Evolutionary conservation across 64 coral and sea anemone genomes (phyloP).

Genomic region (Platygyra sinensis): DNA sequence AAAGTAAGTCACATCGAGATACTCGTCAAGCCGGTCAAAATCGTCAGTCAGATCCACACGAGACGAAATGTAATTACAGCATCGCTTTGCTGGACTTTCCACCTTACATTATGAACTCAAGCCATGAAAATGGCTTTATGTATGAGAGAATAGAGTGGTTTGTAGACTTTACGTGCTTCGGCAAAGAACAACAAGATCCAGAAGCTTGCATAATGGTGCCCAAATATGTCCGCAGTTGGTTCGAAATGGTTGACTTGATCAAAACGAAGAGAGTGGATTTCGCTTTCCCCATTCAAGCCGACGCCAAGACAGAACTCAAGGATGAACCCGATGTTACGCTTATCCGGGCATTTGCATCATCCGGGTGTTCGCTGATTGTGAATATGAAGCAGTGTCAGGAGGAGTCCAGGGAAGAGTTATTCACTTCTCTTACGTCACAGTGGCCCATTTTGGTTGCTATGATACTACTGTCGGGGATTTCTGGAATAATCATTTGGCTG

Average conservation of each 20-base stretch:
- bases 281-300: conserved; percentile 1
- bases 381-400: conserved; percentile 12
- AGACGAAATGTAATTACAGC: not conserved
- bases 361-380: not conserved
- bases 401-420: not conserved
- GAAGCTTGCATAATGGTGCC: not conserved
- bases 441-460: conserved; percentile 28
- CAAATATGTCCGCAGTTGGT: not conserved
- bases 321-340: not conserved
- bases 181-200: not conserved
- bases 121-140: not conserved
- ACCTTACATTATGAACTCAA: conserved; percentile 4
- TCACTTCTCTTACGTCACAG: conserved; percentile 30
- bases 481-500: conserved; percentile 60
- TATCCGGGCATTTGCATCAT: not conserved
- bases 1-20: not conserved
- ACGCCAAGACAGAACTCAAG: not conserved
- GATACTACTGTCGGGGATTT: conserved; percentile 41
- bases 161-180: not conserved
- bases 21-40: not conserved
- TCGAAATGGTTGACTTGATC: not conserved
- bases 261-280: conserved; percentile 28
- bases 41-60: not conserved
- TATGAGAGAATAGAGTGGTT: not conserved
- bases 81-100: conserved; percentile 2